A percentile compares a stretch with the other conserved stretches of the same genome.
Evolutionary conservation across 2,113 vertebrate species (phyloP).

Genomic region (Laterallus jamaicensis): DNA sequence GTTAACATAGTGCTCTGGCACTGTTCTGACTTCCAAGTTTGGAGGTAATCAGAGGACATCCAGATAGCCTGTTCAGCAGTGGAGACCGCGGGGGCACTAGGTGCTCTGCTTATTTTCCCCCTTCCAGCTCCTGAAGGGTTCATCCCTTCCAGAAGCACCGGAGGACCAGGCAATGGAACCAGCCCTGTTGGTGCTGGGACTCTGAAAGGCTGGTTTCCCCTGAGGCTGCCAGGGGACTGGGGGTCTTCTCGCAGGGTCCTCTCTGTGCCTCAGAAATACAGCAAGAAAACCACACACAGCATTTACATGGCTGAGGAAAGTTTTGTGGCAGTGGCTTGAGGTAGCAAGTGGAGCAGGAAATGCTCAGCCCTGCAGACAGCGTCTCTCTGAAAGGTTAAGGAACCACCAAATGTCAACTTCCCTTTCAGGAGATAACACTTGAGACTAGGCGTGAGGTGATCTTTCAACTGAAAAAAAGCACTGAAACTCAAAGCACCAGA

Average conservation of each 20-base stretch:
- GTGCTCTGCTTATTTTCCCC: neutral
- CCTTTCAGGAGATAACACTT: neutral
- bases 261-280: neutral
- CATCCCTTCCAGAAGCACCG: neutral
- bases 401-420: constrained; percentile 63
- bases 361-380: neutral
- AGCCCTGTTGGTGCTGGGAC: neutral
- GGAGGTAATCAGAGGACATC: neutral
- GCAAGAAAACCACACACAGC: neutral
- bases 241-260: neutral
- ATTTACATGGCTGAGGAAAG: neutral
- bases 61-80: neutral
- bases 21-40: neutral
- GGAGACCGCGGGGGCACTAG: rapidly evolving
- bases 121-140: neutral
- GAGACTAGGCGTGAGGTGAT: neutral
- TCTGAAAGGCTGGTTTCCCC: neutral
- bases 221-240: too few species aligned
- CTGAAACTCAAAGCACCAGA: neutral
- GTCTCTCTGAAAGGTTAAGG: constrained; percentile 14
- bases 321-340: neutral
- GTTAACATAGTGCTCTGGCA: neutral
- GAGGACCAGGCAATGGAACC: neutral
- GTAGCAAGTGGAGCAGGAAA: constrained; percentile 6
- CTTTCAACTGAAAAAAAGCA: neutral